Percentiles rank a stretch among this genome's conserved stretches.
These are phyloP conservation scores for Talpa occidentalis DNA, from an alignment of 2,113 vertebrate species.

Conservation along the genomic window DNA sequence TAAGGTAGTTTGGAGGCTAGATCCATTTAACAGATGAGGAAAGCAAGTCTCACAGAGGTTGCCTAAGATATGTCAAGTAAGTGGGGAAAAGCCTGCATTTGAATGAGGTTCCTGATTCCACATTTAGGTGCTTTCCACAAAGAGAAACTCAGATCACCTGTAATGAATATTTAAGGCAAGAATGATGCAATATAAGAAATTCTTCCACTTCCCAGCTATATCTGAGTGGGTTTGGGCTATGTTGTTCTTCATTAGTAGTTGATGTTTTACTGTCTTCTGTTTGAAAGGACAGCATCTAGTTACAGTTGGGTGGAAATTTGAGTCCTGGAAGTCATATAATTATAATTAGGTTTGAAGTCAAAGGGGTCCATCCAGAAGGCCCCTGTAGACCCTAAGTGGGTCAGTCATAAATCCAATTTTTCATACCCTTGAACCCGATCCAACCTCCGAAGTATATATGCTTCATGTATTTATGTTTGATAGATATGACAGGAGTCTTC, in stretches of 20 bases:
- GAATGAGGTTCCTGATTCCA: background rate
- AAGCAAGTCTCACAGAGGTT: background rate
- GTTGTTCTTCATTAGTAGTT: background rate
- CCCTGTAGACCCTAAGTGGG: background rate
- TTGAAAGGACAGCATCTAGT: background rate
- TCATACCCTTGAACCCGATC: background rate
- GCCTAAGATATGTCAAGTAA: background rate
- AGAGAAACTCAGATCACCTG: background rate
- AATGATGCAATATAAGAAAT: slow-evolving; percentile 12
- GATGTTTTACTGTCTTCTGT: background rate
- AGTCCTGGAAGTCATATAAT: background rate
- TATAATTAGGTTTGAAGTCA: background rate
- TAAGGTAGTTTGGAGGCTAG: background rate
- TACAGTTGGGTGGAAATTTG: background rate
- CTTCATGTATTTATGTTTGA: background rate
- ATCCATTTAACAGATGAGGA: background rate
- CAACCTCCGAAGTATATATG: background rate
- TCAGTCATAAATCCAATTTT: background rate
- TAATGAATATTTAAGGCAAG: background rate
- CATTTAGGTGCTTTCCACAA: background rate
- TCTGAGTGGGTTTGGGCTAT: background rate
- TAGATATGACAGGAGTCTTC: background rate
- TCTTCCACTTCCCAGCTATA: background rate
- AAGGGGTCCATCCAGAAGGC: background rate
- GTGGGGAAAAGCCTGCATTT: background rate